Evolutionary conservation across 2,113 vertebrate species (phyloP).

Genomic region (Geococcyx californianus): DNA sequence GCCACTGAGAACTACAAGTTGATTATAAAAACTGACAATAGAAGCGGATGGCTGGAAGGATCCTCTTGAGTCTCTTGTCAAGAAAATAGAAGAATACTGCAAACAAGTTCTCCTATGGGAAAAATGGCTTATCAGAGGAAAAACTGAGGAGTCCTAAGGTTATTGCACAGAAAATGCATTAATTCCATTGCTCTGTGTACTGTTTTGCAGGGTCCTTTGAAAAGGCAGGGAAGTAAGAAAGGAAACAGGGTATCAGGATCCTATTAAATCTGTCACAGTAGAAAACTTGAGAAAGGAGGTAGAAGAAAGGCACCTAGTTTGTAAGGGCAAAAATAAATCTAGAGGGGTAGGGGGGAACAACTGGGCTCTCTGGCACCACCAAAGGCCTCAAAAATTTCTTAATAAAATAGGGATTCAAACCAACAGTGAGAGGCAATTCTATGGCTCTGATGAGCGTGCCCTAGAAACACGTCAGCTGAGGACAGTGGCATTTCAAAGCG

Average conservation of each 20-base stretch:
- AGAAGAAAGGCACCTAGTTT: neutral
- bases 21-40: neutral
- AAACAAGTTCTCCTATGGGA: neutral
- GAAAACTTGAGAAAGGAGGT: neutral
- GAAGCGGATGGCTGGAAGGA: neutral
- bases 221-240: neutral
- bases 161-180: neutral
- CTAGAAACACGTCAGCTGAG: neutral
- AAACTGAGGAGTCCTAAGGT: neutral
- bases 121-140: neutral
- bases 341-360: neutral
- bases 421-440: neutral
- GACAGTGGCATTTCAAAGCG: neutral
- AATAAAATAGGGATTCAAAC: neutral
- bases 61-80: neutral
- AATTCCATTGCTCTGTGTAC: neutral
- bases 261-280: neutral
- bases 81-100: neutral
- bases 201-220: neutral
- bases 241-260: neutral
- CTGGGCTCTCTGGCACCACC: neutral
- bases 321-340: neutral
- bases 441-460: neutral
- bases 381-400: neutral
- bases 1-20: neutral